A percentile compares a stretch with the other conserved stretches of the same genome.
These are phyloP conservation scores for Drosophila carrolli DNA, from an alignment of 1,140 invertebrate species.

Conservation along the genomic window DNA sequence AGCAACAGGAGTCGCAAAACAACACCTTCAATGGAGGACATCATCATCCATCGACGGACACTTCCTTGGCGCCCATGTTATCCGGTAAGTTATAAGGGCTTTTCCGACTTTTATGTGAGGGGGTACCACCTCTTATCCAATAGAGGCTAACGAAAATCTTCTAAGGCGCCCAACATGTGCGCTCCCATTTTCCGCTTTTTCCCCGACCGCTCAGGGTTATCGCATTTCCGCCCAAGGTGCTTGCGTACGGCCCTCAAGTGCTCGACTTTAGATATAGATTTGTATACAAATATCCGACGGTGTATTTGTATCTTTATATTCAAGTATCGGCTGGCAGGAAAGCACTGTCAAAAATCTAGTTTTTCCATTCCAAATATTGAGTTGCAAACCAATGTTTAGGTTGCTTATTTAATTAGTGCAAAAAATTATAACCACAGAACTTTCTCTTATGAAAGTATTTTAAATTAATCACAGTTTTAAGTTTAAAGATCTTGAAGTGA, in stretches of 20 bases:
- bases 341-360: slow-evolving; percentile 6
- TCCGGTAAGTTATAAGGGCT: slow-evolving; percentile 65
- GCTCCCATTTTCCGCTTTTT: slow-evolving; percentile 42
- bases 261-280: slow-evolving; percentile 43
- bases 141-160: slow-evolving; percentile 1
- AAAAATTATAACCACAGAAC: no score
- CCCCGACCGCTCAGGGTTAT: slow-evolving; percentile 70
- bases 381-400: background rate
- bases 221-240: slow-evolving; percentile 79
- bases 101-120: background rate
- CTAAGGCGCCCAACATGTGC: slow-evolving; percentile 37
- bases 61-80: slow-evolving; percentile 76
- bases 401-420: no score
- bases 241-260: slow-evolving; percentile 64
- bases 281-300: slow-evolving; percentile 26
- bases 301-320: slow-evolving; percentile 17
- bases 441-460: no score
- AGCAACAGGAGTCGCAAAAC: slow-evolving; percentile 48
- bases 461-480: no score
- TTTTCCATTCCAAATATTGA: background rate
- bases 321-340: slow-evolving; percentile 13
- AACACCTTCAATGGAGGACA: slow-evolving; percentile 27
- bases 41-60: slow-evolving; percentile 55
- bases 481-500: no score
- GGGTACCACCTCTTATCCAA: slow-evolving; percentile 1